These are phyloP conservation scores for Laspeyria flexula DNA, from an alignment of 2,888 invertebrate species.

Conservation along the genomic window DNA sequence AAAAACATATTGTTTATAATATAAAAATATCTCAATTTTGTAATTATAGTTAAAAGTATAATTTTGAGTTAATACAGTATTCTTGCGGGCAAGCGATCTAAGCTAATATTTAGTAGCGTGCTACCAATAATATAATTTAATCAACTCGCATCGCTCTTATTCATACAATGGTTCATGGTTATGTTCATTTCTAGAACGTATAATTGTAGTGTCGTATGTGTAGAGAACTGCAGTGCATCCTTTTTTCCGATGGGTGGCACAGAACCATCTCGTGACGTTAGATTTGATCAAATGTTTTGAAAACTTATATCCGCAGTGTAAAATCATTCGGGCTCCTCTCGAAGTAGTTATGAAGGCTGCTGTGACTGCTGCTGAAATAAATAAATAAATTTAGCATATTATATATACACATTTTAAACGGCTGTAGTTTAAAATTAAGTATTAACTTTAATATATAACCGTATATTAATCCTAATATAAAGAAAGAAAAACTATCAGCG, in stretches of 20 bases:
- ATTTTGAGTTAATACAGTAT: no score
- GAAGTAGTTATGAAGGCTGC: conserved; percentile 36
- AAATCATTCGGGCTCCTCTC: conserved; percentile 47
- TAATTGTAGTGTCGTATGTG: conserved; percentile 15
- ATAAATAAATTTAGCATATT: background rate
- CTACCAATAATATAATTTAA: no score
- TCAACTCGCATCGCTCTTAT: no score
- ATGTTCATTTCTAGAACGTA: conserved; percentile 15
- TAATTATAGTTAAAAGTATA: no score
- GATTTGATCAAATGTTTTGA: conserved; percentile 42
- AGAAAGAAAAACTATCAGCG: no score
- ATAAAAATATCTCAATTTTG: no score
- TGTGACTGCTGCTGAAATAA: conserved; percentile 37
- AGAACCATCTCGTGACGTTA: conserved; percentile 50
- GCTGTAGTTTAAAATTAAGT: no score
- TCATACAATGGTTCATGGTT: conserved; percentile 13
- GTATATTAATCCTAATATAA: no score
- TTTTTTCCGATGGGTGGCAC: conserved; percentile 30
- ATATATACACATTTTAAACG: background rate
- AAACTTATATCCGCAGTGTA: conserved; percentile 49
- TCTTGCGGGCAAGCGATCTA: no score
- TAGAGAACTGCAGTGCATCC: conserved; percentile 38
- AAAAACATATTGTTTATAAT: no score
- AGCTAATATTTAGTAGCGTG: no score
- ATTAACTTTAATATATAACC: no score